A percentile compares a stretch with the other conserved stretches of the same genome.
These are phyloP conservation scores for Autographa pulchrina DNA, from an alignment of 2,888 invertebrate genomes.

Conservation along the genomic window DNA sequence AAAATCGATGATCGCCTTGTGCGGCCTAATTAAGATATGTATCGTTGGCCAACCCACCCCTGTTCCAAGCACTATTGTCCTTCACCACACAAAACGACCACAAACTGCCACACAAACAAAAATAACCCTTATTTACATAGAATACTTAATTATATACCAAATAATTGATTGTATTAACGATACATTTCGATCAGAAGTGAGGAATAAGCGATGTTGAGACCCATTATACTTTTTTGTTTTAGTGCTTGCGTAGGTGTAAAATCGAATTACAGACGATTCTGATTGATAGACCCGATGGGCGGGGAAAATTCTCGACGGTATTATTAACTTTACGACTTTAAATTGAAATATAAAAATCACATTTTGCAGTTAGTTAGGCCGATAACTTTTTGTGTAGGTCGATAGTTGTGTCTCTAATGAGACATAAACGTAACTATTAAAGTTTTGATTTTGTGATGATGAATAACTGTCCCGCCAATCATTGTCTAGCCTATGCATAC, in stretches of 20 bases:
- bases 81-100: conserved; percentile 57
- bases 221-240: conserved; percentile 65
- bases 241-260: conserved; percentile 79
- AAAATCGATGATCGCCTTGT: conserved; percentile 83
- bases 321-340: conserved; percentile 68
- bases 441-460: conserved; percentile 31
- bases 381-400: conserved; percentile 48
- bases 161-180: conserved; percentile 60
- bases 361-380: conserved; percentile 59
- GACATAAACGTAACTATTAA: conserved; percentile 36
- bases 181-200: conserved; percentile 54
- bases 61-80: conserved; percentile 82
- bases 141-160: conserved; percentile 60
- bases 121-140: conserved; percentile 59
- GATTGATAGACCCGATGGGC: conserved; percentile 73
- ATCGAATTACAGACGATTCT: conserved; percentile 79
- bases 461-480: conserved; percentile 36
- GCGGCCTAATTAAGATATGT: conserved; percentile 89
- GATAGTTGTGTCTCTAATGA: conserved; percentile 42
- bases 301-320: conserved; percentile 64
- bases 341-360: conserved; percentile 66
- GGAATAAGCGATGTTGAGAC: conserved; percentile 42
- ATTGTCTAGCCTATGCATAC: conserved; percentile 21
- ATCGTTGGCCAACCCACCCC: conserved; percentile 84
- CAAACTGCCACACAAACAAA: conserved; percentile 44